These are phyloP conservation scores for Etheostoma nigrum DNA, from an alignment of 2,797 vertebrate genomes.

Conservation along the genomic window DNA sequence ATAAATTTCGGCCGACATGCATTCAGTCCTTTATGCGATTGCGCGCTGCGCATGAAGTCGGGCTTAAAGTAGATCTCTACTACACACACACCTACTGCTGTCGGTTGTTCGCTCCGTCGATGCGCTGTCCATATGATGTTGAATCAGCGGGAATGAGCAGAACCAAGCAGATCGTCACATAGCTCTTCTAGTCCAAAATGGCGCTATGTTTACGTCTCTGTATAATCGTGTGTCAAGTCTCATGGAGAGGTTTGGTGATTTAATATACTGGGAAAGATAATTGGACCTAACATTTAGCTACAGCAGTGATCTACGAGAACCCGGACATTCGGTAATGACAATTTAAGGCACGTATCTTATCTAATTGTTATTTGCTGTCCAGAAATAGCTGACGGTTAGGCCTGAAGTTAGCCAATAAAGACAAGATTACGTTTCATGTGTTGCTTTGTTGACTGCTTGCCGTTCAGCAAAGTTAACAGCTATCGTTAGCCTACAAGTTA, in stretches of 20 bases:
- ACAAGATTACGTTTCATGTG: background rate
- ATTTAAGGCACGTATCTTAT: slow-evolving; percentile 4
- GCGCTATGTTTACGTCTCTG: slow-evolving; percentile 82
- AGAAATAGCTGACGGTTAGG: slow-evolving; percentile 34
- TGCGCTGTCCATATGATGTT: slow-evolving; percentile 30
- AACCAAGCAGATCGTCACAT: slow-evolving; percentile 27
- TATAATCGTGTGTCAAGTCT: slow-evolving; percentile 46
- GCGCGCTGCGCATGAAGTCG: slow-evolving; percentile 43
- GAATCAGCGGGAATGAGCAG: slow-evolving; percentile 3
- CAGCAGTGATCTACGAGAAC: slow-evolving; percentile 12
- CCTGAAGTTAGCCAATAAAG: slow-evolving; percentile 34
- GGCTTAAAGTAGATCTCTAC: slow-evolving; percentile 43
- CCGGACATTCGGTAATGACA: slow-evolving; percentile 41
- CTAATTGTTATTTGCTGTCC: slow-evolving; percentile 5
- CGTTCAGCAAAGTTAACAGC: background rate
- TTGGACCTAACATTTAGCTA: slow-evolving; percentile 4
- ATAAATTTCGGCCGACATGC: background rate
- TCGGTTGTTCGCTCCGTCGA: rapidly evolving
- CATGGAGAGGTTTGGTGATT: slow-evolving; percentile 54
- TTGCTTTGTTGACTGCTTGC: background rate
- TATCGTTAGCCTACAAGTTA: background rate
- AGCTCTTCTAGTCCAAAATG: slow-evolving; percentile 74
- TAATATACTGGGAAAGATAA: slow-evolving; percentile 30
- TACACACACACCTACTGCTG: rapidly evolving
- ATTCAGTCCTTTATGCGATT: background rate